Conservation (phyloP, 2,113 vertebrate genomes). For the Zeus faber region DNA sequence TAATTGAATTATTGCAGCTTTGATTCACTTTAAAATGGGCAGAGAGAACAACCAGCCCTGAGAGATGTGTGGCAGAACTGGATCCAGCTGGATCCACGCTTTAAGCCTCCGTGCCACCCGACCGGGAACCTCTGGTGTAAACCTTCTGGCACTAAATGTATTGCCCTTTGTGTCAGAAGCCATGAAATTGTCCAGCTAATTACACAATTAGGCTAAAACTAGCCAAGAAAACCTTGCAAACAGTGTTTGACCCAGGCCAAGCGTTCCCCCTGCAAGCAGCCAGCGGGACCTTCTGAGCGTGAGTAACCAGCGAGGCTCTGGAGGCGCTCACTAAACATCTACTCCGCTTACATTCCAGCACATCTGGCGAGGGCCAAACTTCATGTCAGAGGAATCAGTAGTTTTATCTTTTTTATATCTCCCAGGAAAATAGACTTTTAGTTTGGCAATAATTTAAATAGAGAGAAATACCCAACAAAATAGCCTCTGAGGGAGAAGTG, state of each 20-base stretch:
- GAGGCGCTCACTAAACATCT: neutral
- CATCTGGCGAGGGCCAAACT: neutral
- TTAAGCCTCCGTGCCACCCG: neutral
- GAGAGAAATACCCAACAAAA: slow-evolving; percentile 19
- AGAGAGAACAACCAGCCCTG: too few relatives aligned
- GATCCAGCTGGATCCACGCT: too few relatives aligned
- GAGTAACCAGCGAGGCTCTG: neutral
- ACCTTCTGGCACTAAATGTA: slow-evolving; percentile 3
- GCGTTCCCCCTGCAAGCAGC: slow-evolving; percentile 23
- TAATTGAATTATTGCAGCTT: too few relatives aligned
- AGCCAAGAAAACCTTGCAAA: slow-evolving; percentile 5
- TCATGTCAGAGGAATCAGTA: neutral
- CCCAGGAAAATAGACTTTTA: neutral
- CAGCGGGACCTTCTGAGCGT: too few relatives aligned
- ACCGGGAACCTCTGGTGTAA: neutral
- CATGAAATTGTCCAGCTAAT: neutral
- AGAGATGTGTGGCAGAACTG: too few relatives aligned
- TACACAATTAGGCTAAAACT: slow-evolving; percentile 15
- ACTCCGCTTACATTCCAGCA: neutral
- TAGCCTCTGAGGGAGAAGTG: slow-evolving; percentile 28
- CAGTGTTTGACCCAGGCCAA: neutral
- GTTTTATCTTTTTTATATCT: neutral
- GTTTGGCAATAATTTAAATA: neutral
- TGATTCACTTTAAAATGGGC: too few relatives aligned
- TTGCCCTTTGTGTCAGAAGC: slow-evolving; percentile 11